Percentiles rank a stretch among this genome's conserved stretches.
phyloP scores from a whole-genome alignment of 2,888 invertebrate genomes.

The Biston stratarius region DNA sequence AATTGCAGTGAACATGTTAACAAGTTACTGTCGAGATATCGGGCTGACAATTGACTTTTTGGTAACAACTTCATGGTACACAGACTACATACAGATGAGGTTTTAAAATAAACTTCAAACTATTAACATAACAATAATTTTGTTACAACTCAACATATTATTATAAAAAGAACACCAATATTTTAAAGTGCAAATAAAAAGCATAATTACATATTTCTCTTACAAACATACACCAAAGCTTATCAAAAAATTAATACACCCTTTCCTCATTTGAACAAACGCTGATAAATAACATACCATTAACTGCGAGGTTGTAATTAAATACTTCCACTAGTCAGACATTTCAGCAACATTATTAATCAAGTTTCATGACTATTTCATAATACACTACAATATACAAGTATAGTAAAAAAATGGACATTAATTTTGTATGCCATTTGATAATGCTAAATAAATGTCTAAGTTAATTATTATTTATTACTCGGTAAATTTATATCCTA shows the following conservation, averaged over 20 bases:
- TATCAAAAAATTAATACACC: slow-evolving; percentile 53
- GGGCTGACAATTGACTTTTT: slow-evolving; percentile 74
- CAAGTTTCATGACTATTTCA: slow-evolving; percentile 51
- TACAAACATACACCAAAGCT: slow-evolving; percentile 50
- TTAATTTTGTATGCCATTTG: slow-evolving; percentile 60
- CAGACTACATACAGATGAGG: slow-evolving; percentile 58
- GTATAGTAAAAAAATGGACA: slow-evolving; percentile 70
- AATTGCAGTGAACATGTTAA: slow-evolving; percentile 76
- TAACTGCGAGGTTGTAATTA: slow-evolving; percentile 58
- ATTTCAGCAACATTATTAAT: slow-evolving; percentile 49
- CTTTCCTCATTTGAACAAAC: slow-evolving; percentile 56
- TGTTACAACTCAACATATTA: slow-evolving; percentile 57
- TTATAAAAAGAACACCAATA: slow-evolving; percentile 60
- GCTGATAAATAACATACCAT: slow-evolving; percentile 52
- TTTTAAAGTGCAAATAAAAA: slow-evolving; percentile 54
- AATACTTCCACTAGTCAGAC: slow-evolving; percentile 32
- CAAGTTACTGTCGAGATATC: slow-evolving; percentile 60
- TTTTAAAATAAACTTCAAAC: slow-evolving; percentile 61
- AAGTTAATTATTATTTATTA: slow-evolving; percentile 66
- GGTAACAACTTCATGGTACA: slow-evolving; percentile 70
- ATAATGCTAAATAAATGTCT: slow-evolving; percentile 74
- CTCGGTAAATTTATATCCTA: slow-evolving; percentile 39
- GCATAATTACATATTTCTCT: slow-evolving; percentile 48
- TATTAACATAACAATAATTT: slow-evolving; percentile 68
- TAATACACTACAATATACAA: slow-evolving; percentile 58